Conservation (phyloP, 2,888 invertebrate genomes). For the Sinohyriopsis cumingii region DNA sequence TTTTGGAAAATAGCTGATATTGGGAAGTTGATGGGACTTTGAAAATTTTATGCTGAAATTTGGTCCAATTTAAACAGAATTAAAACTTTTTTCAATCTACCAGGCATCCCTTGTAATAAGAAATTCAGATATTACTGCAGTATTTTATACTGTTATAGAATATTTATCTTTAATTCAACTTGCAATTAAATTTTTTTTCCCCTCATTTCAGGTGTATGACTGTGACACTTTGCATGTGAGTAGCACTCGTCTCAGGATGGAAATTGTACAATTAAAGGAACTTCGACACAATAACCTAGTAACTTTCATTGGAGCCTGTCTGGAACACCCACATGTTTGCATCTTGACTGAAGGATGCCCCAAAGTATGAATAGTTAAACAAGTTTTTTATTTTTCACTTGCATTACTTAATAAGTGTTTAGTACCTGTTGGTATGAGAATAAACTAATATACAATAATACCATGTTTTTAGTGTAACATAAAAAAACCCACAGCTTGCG, state of each 20-base stretch:
- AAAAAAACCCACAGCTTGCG: too few species aligned
- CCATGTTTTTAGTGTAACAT: too few species aligned
- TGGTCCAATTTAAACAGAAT: not conserved
- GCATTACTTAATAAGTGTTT: too few species aligned
- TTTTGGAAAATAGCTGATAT: too few species aligned
- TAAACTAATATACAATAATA: too few species aligned
- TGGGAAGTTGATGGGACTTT: too few species aligned
- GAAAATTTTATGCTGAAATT: too few species aligned
- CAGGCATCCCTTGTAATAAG: not conserved
- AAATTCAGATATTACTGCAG: not conserved
- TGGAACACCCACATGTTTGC: slow-evolving; percentile 43
- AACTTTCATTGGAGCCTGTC: slow-evolving; percentile 43
- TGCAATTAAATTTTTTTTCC: not conserved
- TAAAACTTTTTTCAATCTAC: not conserved
- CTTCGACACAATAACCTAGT: slow-evolving; percentile 44
- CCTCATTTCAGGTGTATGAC: slow-evolving; percentile 33
- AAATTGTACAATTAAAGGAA: slow-evolving; percentile 41
- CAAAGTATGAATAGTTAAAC: slow-evolving; percentile 25
- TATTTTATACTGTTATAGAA: not conserved
- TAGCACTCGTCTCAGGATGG: slow-evolving; percentile 32
- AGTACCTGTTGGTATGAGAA: too few species aligned
- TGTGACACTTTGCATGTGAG: slow-evolving; percentile 36
- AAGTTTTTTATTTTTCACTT: too few species aligned
- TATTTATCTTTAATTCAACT: not conserved
- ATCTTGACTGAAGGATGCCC: slow-evolving; percentile 41